phyloP scores from a whole-genome alignment of 2,888 invertebrate species.

The Anagyrus pseudococci region DNA sequence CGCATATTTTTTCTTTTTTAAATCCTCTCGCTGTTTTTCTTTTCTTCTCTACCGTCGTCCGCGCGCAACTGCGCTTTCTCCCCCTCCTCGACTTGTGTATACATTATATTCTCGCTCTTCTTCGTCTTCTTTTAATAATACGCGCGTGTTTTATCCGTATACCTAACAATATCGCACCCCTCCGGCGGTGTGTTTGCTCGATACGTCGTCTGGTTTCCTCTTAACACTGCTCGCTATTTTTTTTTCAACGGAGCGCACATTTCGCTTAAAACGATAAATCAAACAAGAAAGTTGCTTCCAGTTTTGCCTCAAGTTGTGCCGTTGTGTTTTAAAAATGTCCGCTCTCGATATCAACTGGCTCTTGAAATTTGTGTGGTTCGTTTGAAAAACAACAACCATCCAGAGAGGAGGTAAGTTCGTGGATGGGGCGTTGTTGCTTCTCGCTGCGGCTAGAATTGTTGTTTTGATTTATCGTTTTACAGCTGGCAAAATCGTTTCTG shows the following conservation, averaged over 20 bases:
- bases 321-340: no score
- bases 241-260: neutral
- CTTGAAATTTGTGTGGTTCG: no score
- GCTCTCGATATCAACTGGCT: no score
- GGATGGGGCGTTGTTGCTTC: no score
- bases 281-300: neutral
- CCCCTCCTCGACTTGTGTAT: neutral
- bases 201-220: no score
- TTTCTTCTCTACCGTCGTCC: constrained; percentile 6
- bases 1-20: constrained; percentile 20
- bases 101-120: neutral
- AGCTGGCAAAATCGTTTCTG: no score
- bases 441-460: no score
- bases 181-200: constrained; percentile 28
- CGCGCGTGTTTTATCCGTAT: constrained; percentile 14
- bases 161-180: constrained; percentile 38
- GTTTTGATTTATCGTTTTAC: no score
- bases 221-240: neutral
- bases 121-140: constrained; percentile 8
- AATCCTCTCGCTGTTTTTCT: constrained; percentile 29
- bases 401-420: no score
- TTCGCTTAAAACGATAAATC: neutral
- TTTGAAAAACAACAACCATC: no score
- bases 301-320: no score
- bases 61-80: constrained; percentile 3